Conservation (phyloP, 2,888 invertebrate species). For the Sesia bembeciformis region DNA sequence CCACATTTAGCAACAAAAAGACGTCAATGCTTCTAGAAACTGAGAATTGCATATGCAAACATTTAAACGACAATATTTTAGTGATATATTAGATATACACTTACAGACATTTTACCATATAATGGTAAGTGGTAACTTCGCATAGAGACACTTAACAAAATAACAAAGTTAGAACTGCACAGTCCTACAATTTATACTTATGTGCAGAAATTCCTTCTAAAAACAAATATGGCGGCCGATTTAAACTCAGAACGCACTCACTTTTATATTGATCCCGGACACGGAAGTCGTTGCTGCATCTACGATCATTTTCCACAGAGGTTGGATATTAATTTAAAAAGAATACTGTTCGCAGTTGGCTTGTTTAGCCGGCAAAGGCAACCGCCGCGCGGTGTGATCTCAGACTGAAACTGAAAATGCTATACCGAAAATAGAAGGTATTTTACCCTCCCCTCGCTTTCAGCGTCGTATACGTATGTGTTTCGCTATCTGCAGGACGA, state of each 20-base stretch:
- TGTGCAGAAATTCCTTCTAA: background rate
- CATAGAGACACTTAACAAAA: too few species aligned
- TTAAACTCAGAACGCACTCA: slow-evolving; percentile 27
- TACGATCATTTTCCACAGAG: slow-evolving; percentile 36
- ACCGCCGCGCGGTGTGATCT: slow-evolving; percentile 45
- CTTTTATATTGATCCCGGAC: slow-evolving; percentile 64
- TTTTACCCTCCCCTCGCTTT: slow-evolving; percentile 42
- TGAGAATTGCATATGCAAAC: too few species aligned
- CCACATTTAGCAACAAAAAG: too few species aligned
- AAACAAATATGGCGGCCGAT: background rate
- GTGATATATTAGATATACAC: too few species aligned
- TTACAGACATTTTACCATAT: too few species aligned
- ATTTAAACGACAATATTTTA: too few species aligned
- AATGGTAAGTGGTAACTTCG: too few species aligned
- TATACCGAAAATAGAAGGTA: slow-evolving; percentile 63
- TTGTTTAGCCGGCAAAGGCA: slow-evolving; percentile 7
- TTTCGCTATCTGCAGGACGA: slow-evolving; percentile 37
- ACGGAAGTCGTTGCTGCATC: slow-evolving; percentile 40
- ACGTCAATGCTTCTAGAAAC: too few species aligned
- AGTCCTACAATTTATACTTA: too few species aligned
- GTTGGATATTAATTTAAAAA: background rate
- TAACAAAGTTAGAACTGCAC: too few species aligned
- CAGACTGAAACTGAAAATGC: slow-evolving; percentile 62
- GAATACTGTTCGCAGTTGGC: slow-evolving; percentile 1
- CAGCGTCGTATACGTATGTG: slow-evolving; percentile 16